A percentile compares a stretch with the other conserved stretches of the same genome.
phyloP scores from a whole-genome alignment of 2,113 vertebrate species.

The Podarcis muralis region DNA sequence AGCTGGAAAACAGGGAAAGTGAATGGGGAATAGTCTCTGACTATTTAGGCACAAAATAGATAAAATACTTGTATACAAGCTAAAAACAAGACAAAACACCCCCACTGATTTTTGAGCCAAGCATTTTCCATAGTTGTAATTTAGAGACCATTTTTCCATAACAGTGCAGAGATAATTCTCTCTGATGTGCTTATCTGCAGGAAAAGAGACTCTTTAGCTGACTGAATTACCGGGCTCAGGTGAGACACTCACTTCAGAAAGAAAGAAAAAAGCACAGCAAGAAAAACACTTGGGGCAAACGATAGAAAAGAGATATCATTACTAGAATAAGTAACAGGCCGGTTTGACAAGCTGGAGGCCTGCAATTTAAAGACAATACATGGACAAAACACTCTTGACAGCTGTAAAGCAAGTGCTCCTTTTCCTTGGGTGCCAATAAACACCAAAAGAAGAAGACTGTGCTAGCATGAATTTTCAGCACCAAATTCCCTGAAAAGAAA shows the following conservation, averaged over 20 bases:
- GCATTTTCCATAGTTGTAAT: neutral
- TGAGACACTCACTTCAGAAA: neutral
- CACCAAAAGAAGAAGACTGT: neutral
- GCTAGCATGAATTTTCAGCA: neutral
- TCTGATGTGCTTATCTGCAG: constrained; percentile 3
- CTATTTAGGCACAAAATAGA: neutral
- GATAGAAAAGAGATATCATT: neutral
- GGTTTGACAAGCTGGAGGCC: neutral
- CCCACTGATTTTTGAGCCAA: neutral
- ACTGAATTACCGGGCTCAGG: neutral
- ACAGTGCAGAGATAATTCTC: neutral
- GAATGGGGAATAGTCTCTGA: neutral
- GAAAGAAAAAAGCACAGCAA: neutral
- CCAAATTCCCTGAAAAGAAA: neutral
- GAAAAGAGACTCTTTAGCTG: constrained; percentile 4
- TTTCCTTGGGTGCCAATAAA: neutral
- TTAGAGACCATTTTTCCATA: neutral
- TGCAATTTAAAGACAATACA: neutral
- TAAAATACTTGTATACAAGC: neutral
- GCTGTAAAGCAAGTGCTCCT: neutral
- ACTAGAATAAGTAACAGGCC: neutral
- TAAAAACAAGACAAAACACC: neutral
- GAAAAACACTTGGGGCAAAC: neutral
- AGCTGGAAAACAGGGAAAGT: neutral
- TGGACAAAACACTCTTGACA: neutral